These are phyloP conservation scores for Stomatorhinus ivindoensis DNA, from an alignment of 2,113 vertebrate genomes.

Conservation along the genomic window DNA sequence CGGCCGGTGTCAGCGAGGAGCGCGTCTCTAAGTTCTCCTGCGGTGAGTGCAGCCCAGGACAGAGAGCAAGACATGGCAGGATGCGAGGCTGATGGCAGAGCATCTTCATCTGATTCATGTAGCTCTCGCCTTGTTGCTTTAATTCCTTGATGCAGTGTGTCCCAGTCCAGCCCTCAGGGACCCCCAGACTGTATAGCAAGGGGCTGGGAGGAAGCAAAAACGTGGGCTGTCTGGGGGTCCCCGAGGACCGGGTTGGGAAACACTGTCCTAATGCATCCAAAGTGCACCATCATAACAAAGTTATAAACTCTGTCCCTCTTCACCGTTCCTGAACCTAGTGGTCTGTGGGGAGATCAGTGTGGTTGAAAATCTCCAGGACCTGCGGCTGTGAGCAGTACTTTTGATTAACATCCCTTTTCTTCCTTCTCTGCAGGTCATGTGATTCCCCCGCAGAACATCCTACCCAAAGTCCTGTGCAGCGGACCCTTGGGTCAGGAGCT, in stretches of 20 bases:
- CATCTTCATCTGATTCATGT: background rate
- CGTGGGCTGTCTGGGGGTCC: too few species aligned
- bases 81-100: background rate
- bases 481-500: slow-evolving; percentile 83
- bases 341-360: background rate
- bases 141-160: background rate
- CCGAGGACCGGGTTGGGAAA: background rate
- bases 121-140: background rate
- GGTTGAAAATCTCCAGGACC: background rate
- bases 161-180: background rate
- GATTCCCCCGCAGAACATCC: slow-evolving; percentile 84
- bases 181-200: background rate
- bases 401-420: background rate
- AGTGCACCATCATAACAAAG: background rate
- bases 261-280: background rate
- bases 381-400: background rate
- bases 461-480: slow-evolving; percentile 77
- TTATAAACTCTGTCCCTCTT: background rate
- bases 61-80: background rate
- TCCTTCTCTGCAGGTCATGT: slow-evolving; percentile 73
- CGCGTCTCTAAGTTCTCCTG: slow-evolving; percentile 80
- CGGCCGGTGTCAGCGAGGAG: slow-evolving; percentile 65
- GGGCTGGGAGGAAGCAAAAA: background rate
- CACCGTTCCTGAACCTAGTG: background rate
- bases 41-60: slow-evolving; percentile 59